Evolutionary conservation across 2,113 vertebrate genomes (phyloP).

Genomic region (Prolemur simus): DNA sequence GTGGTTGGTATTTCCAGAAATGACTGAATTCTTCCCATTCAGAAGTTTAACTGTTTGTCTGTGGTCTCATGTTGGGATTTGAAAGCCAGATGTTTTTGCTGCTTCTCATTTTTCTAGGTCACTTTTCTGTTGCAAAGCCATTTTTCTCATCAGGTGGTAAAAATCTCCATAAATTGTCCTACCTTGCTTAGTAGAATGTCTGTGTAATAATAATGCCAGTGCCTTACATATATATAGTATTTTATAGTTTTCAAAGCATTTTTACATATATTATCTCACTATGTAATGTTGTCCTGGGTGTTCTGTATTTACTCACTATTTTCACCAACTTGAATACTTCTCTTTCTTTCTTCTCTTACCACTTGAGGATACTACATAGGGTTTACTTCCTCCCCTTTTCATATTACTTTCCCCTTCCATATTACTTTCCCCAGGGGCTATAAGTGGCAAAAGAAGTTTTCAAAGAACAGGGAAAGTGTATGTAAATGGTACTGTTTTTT

Average conservation of each 20-base stretch:
- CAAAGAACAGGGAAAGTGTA: not conserved
- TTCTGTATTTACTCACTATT: constrained; percentile 39
- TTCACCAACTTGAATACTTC: not conserved
- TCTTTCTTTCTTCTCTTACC: constrained; percentile 17
- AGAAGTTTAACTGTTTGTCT: constrained; percentile 67
- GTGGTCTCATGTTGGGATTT: constrained; percentile 58
- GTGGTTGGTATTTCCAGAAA: constrained; percentile 65
- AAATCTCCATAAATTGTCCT: constrained; percentile 37
- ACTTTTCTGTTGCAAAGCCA: constrained; percentile 72
- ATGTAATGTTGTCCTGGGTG: not conserved
- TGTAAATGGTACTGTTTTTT: constrained; percentile 21
- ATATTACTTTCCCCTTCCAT: not conserved
- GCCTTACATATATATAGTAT: not conserved
- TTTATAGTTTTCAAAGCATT: constrained; percentile 20
- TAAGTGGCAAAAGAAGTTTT: not conserved
- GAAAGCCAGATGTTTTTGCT: constrained; percentile 48
- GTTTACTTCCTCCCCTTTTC: not conserved
- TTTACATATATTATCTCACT: constrained; percentile 35
- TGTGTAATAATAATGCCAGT: not conserved
- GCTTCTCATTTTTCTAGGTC: constrained; percentile 62
- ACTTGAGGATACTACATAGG: not conserved
- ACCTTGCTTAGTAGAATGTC: constrained; percentile 56
- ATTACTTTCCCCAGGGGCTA: not conserved
- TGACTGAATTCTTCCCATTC: constrained; percentile 39
- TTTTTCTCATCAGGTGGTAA: constrained; percentile 58